Base-by-base conservation (phyloP, 2,888 invertebrate species). In the Lutraria lutraria region DNA sequence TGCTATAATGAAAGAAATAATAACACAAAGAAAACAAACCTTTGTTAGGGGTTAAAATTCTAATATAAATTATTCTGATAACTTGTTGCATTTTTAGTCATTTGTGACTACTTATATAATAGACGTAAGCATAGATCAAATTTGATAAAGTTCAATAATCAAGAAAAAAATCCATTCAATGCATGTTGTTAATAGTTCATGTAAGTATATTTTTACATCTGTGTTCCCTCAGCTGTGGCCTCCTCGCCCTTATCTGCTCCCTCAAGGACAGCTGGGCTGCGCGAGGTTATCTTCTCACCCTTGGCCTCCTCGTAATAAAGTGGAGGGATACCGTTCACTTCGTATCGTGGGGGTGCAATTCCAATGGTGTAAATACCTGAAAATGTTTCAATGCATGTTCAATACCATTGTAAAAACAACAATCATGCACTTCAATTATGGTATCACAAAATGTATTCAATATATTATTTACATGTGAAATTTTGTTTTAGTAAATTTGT, bases 231-330 rank as follows among this genome's bases (percentile, higher is more conserved):
- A 13, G 85, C 84, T 25, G 53, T 84, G n/a, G 68, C 43, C 21
- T 72, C 76, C 43, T 56, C 80, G n/a, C 21, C 80, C 25, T 60
- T 80, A 60, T 87, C 86, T 52, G 90, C 72, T 31, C 89, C 90
- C 60, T 88, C 84, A 15, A 86, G 84, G 60, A 92, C 89, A 0
- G 90, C 82, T 0, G 92, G 85, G 81, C 88, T 89, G 15, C 84
- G 79, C 43, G 88, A 87, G 19, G 94, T 92, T 60, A 94, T 92
- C 86, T 93, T 94, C 89, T 94, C 93, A 15, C 93, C 94, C 84
- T 94, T 93, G 12, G 94, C 93, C 84, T 94, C 94, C 90, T 94
- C 94, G 68, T 94, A 93, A 63, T 94, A 95, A 68, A 93, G 87
- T n/a, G 94, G 94, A 19, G 94, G 95, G 76, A 94, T 94, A 10